These are phyloP conservation scores for Calidris pygmaea DNA, from an alignment of 2,113 vertebrate genomes.

Conservation along the genomic window DNA sequence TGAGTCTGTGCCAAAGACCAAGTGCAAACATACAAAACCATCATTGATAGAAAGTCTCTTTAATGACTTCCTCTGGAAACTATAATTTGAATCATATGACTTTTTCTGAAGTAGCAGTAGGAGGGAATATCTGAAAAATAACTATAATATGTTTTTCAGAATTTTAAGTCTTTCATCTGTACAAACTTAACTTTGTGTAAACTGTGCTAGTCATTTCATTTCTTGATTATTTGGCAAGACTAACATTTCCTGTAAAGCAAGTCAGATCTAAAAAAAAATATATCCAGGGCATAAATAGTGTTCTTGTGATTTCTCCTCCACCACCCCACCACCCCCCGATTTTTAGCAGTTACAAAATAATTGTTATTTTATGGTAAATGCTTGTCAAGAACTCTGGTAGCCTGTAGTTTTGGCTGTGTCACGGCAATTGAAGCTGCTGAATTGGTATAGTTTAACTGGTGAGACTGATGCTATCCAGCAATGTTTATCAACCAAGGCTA, in stretches of 20 bases:
- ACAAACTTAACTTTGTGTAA: background rate
- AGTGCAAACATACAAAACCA: background rate
- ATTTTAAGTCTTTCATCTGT: background rate
- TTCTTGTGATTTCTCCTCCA: background rate
- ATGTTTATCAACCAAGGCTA: background rate
- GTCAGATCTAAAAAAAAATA: background rate
- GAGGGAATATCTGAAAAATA: background rate
- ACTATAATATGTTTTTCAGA: background rate
- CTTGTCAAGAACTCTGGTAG: background rate
- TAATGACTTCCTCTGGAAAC: constrained; percentile 39
- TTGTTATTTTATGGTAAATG: background rate
- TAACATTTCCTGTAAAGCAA: background rate
- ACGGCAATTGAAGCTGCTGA: background rate
- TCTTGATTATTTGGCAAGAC: background rate
- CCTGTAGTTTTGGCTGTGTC: background rate
- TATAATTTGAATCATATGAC: background rate
- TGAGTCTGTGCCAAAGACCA: background rate
- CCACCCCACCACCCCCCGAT: background rate
- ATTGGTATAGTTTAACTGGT: background rate
- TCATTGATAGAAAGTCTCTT: background rate
- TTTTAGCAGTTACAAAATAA: background rate
- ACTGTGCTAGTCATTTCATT: background rate
- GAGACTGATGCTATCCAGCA: background rate
- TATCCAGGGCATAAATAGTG: background rate
- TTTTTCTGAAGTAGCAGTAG: background rate